phyloP scores from a whole-genome alignment of 2,797 vertebrate genomes.

The Petrocephalus schoutedeni region DNA sequence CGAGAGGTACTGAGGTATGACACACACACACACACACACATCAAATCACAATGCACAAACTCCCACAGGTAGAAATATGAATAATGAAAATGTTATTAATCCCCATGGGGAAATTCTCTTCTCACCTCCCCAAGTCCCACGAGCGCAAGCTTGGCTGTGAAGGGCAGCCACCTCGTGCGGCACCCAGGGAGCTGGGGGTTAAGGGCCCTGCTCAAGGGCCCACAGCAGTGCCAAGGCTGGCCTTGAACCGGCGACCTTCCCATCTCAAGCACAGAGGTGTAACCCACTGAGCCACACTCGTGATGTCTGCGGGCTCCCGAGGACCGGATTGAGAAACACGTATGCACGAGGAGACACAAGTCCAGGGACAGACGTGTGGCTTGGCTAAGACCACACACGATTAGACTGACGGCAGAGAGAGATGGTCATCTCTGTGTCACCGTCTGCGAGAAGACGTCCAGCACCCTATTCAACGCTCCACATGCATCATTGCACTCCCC shows the following conservation, averaged over 20 bases:
- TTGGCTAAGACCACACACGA: neutral
- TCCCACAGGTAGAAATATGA: neutral
- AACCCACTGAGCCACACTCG: too few species aligned
- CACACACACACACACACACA: slow-evolving; percentile 27
- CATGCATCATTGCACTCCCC: neutral
- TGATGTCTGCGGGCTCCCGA: neutral
- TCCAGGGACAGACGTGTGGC: neutral
- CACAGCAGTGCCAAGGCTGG: too few species aligned
- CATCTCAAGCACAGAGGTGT: too few species aligned
- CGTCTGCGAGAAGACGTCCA: neutral
- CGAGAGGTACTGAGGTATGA: neutral
- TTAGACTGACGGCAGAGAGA: neutral
- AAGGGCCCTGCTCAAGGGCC: too few species aligned
- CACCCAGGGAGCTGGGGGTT: too few species aligned
- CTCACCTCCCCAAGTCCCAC: too few species aligned
- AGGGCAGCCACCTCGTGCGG: too few species aligned
- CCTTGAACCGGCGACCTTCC: too few species aligned
- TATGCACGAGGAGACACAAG: neutral
- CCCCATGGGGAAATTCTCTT: too few species aligned
- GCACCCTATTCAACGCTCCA: neutral
- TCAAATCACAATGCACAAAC: slow-evolving; percentile 1
- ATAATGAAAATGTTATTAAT: neutral
- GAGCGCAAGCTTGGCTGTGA: too few species aligned
- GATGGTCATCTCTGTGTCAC: neutral
- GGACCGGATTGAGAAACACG: neutral